Evolutionary conservation across 2,113 vertebrate species (phyloP).

Genomic region (Tachysurus fulvidraco): DNA sequence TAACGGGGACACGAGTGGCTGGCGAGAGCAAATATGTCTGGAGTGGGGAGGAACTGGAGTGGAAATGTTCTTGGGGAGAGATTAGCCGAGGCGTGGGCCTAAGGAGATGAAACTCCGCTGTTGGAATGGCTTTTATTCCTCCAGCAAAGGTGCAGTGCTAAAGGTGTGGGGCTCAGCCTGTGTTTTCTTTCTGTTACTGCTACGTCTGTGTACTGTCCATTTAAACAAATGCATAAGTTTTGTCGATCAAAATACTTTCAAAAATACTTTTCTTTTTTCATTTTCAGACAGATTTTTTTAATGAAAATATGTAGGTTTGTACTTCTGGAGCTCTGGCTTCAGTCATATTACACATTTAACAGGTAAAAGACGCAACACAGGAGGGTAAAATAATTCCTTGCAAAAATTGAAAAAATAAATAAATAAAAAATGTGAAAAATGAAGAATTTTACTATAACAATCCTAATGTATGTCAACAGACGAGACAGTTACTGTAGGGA

Average conservation of each 20-base stretch:
- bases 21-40: conserved; percentile 75
- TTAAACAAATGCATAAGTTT: background rate
- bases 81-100: conserved; percentile 67
- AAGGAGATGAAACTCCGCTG: conserved; percentile 65
- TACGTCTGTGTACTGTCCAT: background rate
- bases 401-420: too few relatives aligned
- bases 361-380: too few relatives aligned
- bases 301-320: background rate
- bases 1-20: conserved; percentile 71
- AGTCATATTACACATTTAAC: background rate
- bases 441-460: background rate
- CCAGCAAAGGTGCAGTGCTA: background rate
- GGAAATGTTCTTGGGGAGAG: conserved; percentile 72
- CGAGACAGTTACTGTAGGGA: background rate
- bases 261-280: too few relatives aligned
- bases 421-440: too few relatives aligned
- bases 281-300: too few relatives aligned
- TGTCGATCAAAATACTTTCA: background rate
- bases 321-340: too few relatives aligned
- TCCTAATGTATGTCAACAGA: background rate
- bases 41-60: conserved; percentile 70
- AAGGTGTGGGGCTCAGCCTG: conserved; percentile 38
- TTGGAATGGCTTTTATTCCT: conserved; percentile 61
- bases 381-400: background rate
- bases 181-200: background rate